phyloP scores from a whole-genome alignment of 1,140 invertebrate genomes.

The Epicauta chinensis region DNA sequence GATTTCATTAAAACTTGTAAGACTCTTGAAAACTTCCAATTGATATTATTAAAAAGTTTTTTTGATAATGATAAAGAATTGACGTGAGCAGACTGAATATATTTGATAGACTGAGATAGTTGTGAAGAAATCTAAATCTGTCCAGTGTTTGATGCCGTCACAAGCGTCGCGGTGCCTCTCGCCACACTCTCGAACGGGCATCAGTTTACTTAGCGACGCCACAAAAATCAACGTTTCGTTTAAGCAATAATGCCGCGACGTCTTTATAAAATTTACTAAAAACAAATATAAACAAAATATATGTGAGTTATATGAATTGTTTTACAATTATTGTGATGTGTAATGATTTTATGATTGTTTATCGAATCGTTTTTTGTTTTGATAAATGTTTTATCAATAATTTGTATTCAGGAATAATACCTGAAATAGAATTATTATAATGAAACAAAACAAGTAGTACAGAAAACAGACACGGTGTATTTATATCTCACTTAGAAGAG shows the following conservation, averaged over 20 bases:
- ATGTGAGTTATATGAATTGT: not conserved
- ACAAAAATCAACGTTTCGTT: conserved; percentile 7
- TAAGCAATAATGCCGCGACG: not conserved
- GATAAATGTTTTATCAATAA: not conserved
- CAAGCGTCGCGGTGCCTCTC: conserved; percentile 18
- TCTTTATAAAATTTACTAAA: not conserved
- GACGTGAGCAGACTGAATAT: conserved; percentile 19
- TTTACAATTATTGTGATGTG: not conserved
- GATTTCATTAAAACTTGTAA: not conserved
- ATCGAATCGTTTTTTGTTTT: not conserved
- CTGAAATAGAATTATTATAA: conserved; percentile 25
- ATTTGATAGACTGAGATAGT: conserved; percentile 15
- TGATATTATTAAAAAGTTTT: conserved; percentile 12
- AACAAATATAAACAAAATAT: not conserved
- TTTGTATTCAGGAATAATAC: not conserved
- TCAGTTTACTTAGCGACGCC: conserved; percentile 10
- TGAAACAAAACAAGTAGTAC: conserved; percentile 34
- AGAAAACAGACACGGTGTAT: conserved; percentile 30
- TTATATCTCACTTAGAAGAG: conserved; percentile 36
- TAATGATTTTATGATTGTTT: not conserved
- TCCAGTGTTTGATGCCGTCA: conserved; percentile 16
- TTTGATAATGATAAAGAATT: conserved; percentile 17
- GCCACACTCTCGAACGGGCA: conserved; percentile 10
- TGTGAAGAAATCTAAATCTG: conserved; percentile 21
- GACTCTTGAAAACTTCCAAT: not conserved